Evolutionary conservation across 2,797 vertebrate genomes (phyloP).

Genomic region (Chaunax sp.): DNA sequence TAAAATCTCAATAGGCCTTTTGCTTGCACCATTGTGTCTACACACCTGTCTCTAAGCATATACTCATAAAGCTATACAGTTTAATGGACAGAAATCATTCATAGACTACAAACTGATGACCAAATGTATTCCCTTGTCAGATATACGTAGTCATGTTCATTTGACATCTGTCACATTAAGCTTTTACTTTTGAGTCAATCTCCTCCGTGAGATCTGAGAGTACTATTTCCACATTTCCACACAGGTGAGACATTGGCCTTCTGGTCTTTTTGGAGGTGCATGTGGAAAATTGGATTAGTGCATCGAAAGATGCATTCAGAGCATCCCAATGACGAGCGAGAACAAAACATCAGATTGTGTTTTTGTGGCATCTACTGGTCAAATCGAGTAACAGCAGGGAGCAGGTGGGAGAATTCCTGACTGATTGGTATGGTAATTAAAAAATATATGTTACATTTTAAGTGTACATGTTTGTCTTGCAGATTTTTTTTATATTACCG

Average conservation of each 20-base stretch:
- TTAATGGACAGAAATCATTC: slow-evolving; percentile 26
- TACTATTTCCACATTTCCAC: slow-evolving; percentile 2
- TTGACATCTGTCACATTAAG: slow-evolving; percentile 17
- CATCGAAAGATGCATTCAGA: neutral
- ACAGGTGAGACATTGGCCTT: neutral
- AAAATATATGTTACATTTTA: too few relatives aligned
- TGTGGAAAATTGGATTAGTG: neutral
- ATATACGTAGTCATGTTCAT: slow-evolving; percentile 17
- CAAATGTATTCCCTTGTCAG: slow-evolving; percentile 8
- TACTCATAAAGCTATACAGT: slow-evolving; percentile 1
- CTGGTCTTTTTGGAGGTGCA: slow-evolving; percentile 10
- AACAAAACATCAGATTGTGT: neutral
- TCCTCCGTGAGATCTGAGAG: neutral
- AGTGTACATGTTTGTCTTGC: too few relatives aligned
- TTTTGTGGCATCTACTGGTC: slow-evolving; percentile 71
- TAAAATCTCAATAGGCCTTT: too few relatives aligned
- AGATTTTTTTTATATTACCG: too few relatives aligned
- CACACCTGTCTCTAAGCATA: too few relatives aligned
- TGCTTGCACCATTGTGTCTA: neutral
- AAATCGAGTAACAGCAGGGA: neutral
- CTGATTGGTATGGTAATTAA: too few relatives aligned
- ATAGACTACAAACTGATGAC: slow-evolving; percentile 24
- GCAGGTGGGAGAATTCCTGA: too few relatives aligned
- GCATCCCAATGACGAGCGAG: neutral
- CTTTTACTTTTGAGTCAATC: slow-evolving; percentile 12